Base-by-base conservation (phyloP, 2,888 invertebrate species). In the Agonopterix arenella region DNA sequence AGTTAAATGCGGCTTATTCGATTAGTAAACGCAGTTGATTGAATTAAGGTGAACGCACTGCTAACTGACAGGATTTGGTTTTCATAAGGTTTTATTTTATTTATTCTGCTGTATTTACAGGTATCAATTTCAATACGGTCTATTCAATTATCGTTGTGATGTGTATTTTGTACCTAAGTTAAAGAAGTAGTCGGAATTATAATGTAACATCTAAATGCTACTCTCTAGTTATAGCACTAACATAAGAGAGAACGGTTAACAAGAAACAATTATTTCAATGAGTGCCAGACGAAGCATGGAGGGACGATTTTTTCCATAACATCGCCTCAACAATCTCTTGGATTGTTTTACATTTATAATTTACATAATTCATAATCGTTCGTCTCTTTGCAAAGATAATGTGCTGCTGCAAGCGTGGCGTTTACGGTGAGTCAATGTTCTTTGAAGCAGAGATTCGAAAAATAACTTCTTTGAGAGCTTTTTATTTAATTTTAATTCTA, bases 331-430 rank as follows among this genome's bases (percentile, higher is more conserved):
- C 76, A 78, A 83, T 79, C 80, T 81, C 79, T 78, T 62, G 76
- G 79, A 79, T 80, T 81, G 79, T 80, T 80, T 78, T 76, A 76
- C 78, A 74, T 80, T 82, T 73, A 75, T 79, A 80, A 83, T 86
- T 85, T 83, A 84, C 85, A 85, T 85, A 85, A 84, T 84, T 85
- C 77, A 82, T 84, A 83, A 83, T 80, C 76, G 73, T 68, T 68
- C 61, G 67, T 59, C 57, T 58, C 52, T 44, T 38, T 42, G 40
- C 10, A 46, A 49, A 59, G 62, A 62, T 52, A 56, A 46, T 71
- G 76, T 58, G 41, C 4, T 11, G 59, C 51, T 74, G 60, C 2
- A 2, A 68, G 77, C 76, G 80, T 55, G 13, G 11, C 42, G 16
- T 44, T 45, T 42, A 18, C 18, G 18, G 18, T 18, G 18, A 18